Evolutionary conservation across 2,797 vertebrate genomes (phyloP).

Genomic region (Phrynocephalus guinanensis): DNA sequence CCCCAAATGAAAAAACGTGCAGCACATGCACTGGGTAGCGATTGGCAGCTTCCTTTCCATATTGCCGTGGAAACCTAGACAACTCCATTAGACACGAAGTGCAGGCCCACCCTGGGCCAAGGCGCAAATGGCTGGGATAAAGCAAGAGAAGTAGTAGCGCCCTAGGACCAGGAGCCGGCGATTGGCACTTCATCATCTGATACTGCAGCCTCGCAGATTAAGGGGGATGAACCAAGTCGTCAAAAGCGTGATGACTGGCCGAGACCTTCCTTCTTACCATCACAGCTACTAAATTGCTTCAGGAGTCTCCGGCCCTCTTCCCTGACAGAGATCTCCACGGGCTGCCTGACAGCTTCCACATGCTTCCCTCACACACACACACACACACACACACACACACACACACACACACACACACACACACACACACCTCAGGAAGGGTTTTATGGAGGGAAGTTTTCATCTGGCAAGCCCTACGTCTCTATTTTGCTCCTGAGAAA

Average conservation of each 20-base stretch:
- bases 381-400: not conserved
- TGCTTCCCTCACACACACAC: too few relatives aligned
- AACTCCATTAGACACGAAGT: rapidly evolving
- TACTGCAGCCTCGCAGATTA: not conserved
- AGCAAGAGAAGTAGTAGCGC: not conserved
- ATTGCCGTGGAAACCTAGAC: not conserved
- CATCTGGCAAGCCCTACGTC: not conserved
- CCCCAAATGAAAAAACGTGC: not conserved
- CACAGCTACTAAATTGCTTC: constrained; percentile 43
- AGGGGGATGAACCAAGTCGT: constrained; percentile 52
- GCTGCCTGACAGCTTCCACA: not conserved
- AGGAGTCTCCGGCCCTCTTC: constrained; percentile 36
- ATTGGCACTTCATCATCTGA: constrained; percentile 39
- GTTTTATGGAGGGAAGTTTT: not conserved
- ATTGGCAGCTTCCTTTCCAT: constrained; percentile 43
- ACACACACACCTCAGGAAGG: not conserved
- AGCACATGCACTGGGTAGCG: not conserved
- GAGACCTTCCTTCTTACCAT: constrained; percentile 50
- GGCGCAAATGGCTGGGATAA: not conserved
- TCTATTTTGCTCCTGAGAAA: constrained; percentile 58
- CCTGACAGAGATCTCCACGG: too few relatives aligned
- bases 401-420: too few relatives aligned
- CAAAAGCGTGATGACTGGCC: constrained; percentile 34
- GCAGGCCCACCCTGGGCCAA: constrained; percentile 28
- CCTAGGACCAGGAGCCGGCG: constrained; percentile 39